Conservation (phyloP, 2,113 vertebrate genomes). For the Trematocara marginatum region DNA sequence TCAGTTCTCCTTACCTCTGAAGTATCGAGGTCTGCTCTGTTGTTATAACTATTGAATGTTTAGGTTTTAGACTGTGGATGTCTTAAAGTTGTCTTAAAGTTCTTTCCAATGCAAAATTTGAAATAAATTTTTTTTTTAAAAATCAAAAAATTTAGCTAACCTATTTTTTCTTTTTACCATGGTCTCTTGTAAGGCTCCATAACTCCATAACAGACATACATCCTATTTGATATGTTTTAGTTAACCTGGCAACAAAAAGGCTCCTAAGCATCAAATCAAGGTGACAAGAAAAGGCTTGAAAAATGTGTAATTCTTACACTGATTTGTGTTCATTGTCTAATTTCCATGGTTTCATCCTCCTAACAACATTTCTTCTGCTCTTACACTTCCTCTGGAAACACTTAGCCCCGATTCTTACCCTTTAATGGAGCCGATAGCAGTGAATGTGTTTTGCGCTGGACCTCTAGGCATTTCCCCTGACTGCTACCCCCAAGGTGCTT, state of each 20-base stretch:
- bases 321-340: not conserved
- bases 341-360: not conserved
- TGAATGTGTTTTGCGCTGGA: constrained; percentile 47
- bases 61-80: not conserved
- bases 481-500: constrained; percentile 58
- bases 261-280: not conserved
- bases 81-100: not conserved
- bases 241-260: not conserved
- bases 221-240: not conserved
- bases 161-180: not conserved
- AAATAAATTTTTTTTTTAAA: accelerated
- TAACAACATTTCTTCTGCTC: constrained; percentile 10
- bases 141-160: not conserved
- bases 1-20: not conserved
- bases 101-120: not conserved
- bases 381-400: constrained; percentile 51
- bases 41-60: not conserved
- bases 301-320: not conserved
- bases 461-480: constrained; percentile 65
- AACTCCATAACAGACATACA: not conserved
- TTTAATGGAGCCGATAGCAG: constrained; percentile 43
- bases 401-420: constrained; percentile 35
- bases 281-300: not conserved
- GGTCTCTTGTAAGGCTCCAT: not conserved
- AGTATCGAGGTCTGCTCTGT: not conserved